Conservation (phyloP, 2,888 invertebrate genomes). For the Drosophila leonis region DNA sequence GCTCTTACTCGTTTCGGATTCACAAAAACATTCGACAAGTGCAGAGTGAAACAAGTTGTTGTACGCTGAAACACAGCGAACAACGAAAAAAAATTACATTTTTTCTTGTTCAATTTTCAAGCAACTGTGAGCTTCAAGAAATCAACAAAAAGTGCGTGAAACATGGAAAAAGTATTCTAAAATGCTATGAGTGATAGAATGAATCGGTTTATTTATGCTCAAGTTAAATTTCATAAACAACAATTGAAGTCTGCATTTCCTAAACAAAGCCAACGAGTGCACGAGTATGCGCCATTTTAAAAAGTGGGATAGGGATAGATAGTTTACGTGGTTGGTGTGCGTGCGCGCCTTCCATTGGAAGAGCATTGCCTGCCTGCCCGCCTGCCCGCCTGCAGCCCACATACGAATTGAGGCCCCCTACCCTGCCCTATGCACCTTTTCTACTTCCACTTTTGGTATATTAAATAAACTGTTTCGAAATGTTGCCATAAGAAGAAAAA, state of each 20-base stretch:
- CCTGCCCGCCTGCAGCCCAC: not conserved
- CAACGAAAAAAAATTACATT: constrained; percentile 50
- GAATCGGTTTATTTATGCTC: not conserved
- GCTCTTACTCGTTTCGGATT: constrained; percentile 52
- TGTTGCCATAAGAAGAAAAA: constrained; percentile 30
- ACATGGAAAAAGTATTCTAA: not conserved
- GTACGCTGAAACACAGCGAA: constrained; percentile 76
- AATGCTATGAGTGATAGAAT: not conserved
- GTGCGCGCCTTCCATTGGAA: constrained; percentile 79
- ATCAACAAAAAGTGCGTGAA: constrained; percentile 25
- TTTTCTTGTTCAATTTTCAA: constrained; percentile 30
- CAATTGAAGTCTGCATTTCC: constrained; percentile 72
- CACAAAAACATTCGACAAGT: constrained; percentile 81
- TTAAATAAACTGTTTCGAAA: constrained; percentile 60
- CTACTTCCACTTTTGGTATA: constrained; percentile 55
- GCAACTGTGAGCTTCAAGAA: constrained; percentile 16
- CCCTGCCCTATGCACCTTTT: not conserved
- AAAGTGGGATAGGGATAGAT: constrained; percentile 81
- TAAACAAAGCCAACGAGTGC: constrained; percentile 76
- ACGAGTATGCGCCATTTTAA: constrained; percentile 76
- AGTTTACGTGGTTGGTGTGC: constrained; percentile 58
- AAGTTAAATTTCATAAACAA: not conserved
- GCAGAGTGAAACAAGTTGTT: constrained; percentile 81
- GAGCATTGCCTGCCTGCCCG: constrained; percentile 28
- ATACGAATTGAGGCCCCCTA: not conserved